Base-by-base conservation (phyloP, 2,888 invertebrate species). In the Aphodius granarius region DNA sequence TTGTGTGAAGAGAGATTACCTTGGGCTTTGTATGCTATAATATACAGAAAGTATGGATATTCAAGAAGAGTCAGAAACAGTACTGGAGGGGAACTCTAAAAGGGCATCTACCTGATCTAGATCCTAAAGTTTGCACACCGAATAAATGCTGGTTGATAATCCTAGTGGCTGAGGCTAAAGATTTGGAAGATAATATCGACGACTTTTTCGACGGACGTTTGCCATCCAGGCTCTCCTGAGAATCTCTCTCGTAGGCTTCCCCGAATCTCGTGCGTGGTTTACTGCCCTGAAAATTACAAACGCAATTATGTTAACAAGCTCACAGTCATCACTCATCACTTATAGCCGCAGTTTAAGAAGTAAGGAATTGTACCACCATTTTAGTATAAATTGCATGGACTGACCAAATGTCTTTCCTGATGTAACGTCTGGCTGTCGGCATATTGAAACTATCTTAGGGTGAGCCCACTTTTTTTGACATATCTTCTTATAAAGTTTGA, bases 61-160 rank as follows among this genome's bases (percentile, higher is more conserved):
- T 43, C 43, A 43, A 43, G 13, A 13, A 43, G 43, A 9, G 13
- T 9, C 43, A 43, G 13, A 43, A 43, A 43, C 43, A 43, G 6
- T 43, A 43, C 43, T 43, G 43, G 43, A 43, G 13, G 43, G 43
- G 13, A 9, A 2, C 13, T 9, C 43, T 43, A 43, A 9, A 43
- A 6, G 43, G 43, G 43, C 6, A 43, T 43, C 43, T 43, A 87
- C 88, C 87, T 82, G 87, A 81, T 83, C 88, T 89, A 75, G 88
- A 85, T 81, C 89, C 87, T 77, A 88, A 84, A 81, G 89, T 90
- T 82, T 90, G 90, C 77, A 90, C 87, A 79, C 93, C 92, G 85
- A 93, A 92, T 80, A 93, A 88, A 87, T 93, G 93, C 84, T 93
- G 93, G 88, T 93, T 93, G 84, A 93, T 91, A 82, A 93, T 89